Conservation (phyloP, 2,113 vertebrate species). For the Daphoenositta chrysoptera region DNA sequence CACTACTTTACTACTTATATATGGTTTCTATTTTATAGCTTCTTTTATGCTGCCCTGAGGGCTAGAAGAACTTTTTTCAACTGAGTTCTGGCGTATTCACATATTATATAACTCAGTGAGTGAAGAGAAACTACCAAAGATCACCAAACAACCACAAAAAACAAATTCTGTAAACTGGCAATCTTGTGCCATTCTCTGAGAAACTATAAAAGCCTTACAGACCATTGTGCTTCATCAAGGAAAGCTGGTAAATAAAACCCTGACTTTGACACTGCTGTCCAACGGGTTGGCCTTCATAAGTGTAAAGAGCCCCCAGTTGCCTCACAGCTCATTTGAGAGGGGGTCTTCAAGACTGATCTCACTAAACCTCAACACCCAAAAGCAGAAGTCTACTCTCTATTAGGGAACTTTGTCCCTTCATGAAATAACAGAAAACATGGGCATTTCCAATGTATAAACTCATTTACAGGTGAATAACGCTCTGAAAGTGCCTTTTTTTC, state of each 20-base stretch:
- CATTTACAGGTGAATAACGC: fast-evolving
- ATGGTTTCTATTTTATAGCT: background rate
- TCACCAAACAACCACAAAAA: background rate
- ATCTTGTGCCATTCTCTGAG: background rate
- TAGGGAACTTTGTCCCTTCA: background rate
- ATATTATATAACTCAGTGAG: background rate
- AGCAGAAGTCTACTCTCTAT: background rate
- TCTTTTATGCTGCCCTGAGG: background rate
- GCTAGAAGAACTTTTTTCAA: background rate
- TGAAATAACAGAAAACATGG: background rate
- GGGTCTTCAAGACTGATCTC: background rate
- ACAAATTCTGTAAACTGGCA: background rate
- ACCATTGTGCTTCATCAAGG: background rate
- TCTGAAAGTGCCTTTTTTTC: background rate
- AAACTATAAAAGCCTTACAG: background rate
- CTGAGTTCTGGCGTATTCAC: background rate
- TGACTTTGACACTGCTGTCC: background rate
- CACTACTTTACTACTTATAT: background rate
- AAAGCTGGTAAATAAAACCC: background rate
- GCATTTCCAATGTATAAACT: background rate
- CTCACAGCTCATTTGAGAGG: background rate
- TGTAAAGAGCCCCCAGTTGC: background rate
- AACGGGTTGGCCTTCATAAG: background rate
- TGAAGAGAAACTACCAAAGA: background rate
- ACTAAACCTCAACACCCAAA: background rate